These are phyloP conservation scores for Drosophila tsacasi DNA, from an alignment of 1,140 invertebrate species.

Conservation along the genomic window DNA sequence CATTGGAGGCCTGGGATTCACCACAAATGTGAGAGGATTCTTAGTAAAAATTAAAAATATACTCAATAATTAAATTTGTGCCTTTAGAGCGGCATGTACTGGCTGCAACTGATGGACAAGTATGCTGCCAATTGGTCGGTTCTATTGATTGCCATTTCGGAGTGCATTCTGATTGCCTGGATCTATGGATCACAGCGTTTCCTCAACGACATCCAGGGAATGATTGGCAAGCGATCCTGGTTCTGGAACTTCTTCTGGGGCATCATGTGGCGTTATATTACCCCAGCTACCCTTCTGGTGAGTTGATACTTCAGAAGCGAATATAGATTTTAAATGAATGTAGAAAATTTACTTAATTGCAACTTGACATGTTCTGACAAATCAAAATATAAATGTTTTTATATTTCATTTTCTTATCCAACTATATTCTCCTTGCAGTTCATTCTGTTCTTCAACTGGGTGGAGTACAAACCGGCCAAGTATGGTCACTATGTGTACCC, in stretches of 20 bases:
- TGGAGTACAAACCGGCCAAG: constrained; percentile 91
- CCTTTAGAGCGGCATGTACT: constrained; percentile 92
- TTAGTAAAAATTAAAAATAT: too few species aligned
- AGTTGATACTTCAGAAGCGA: constrained; percentile 12
- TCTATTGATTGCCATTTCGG: constrained; percentile 91
- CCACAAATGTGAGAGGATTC: constrained; percentile 88
- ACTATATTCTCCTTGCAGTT: constrained; percentile 86
- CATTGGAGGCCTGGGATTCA: constrained; percentile 90
- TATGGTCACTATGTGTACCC: constrained; percentile 92
- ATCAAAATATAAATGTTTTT: too few species aligned
- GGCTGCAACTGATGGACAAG: constrained; percentile 94
- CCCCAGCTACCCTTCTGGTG: constrained; percentile 90
- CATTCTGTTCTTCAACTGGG: constrained; percentile 93
- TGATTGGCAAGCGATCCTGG: constrained; percentile 91
- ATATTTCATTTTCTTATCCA: background rate
- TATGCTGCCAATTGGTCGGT: constrained; percentile 95
- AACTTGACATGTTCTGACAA: too few species aligned
- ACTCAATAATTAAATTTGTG: background rate
- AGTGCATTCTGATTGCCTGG: constrained; percentile 92
- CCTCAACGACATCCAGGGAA: constrained; percentile 91
- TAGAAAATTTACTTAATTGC: background rate
- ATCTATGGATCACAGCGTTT: constrained; percentile 93
- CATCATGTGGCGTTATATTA: constrained; percentile 92
- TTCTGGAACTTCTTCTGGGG: constrained; percentile 92
- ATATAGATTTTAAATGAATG: background rate